Evolutionary conservation across 37 sponge, comb jelly and placozoan species (phyloP).

Genomic region (Halichondria panicea): DNA sequence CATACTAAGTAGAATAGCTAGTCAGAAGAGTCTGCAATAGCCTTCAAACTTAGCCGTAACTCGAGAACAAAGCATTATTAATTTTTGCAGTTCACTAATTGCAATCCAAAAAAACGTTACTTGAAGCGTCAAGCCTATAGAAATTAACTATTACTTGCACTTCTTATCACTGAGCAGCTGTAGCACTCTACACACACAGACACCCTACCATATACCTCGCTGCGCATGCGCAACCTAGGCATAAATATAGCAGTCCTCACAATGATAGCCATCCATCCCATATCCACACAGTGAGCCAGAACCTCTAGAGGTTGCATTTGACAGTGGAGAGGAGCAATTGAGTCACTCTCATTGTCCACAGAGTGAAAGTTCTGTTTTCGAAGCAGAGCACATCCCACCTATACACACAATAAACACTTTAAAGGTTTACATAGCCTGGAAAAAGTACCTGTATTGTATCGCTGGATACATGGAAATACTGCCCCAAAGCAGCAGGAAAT

Average conservation of each 20-base stretch:
- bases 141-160: no score
- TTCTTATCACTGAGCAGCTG: no score
- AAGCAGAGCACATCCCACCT: conserved; percentile 63
- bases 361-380: background rate
- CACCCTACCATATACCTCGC: no score
- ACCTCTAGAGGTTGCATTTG: conserved; percentile 74
- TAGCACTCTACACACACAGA: no score
- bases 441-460: conserved; percentile 9
- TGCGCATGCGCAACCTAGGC: background rate
- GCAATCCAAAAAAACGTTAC: no score
- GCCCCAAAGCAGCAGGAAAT: conserved; percentile 19
- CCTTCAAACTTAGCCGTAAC: no score
- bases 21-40: no score
- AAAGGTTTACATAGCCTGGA: background rate
- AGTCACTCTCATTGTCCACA: background rate
- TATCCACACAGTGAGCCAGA: conserved; percentile 69
- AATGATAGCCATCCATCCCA: conserved; percentile 95
- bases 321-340: conserved; percentile 33
- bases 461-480: conserved; percentile 21
- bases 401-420: conserved; percentile 8
- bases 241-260: conserved; percentile 21
- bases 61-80: no score
- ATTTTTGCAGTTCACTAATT: no score
- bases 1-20: no score
- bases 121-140: no score